Evolutionary conservation across 2,888 invertebrate genomes (phyloP), one percentile per base, ranked within the genome.

Genomic region (Reticulitermes lucifugus): DNA sequence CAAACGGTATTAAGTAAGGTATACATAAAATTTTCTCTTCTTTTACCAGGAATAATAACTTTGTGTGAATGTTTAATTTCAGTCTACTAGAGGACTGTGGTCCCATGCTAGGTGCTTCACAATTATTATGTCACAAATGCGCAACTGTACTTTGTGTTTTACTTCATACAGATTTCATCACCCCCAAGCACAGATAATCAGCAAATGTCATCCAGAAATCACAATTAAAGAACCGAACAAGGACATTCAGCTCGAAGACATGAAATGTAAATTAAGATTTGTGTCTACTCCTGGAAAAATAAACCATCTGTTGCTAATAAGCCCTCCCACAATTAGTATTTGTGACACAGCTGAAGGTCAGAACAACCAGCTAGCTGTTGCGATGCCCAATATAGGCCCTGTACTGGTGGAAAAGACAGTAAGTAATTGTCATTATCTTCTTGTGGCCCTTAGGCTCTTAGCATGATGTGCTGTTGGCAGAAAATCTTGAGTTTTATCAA

Each of bases 311-410:
- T 83, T 91, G 22, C 73, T 88, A 35, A 87, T 88, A 21, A 90
- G 88, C 85, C 90, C 90, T 29, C 90, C 90, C n/a, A 90, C 89
- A 88, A 88, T 91, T 46, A 90, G 89, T 86, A 86, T 91, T 59
- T 89, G 88, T 59, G 89, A 90, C 87, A 83, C 87, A 14, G 88
- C 87, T n/a, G 85, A 79, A 73, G 86, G 85, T 80, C 83, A 87
- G 43, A 88, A 88, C 87, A 87, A 85, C 70, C 89, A 86, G 83
- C 85, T 90, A 22, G 90, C 89, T 22, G 88, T 89, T 86, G 87
- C 88, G 14, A 60, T 88, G 55, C 87, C 90, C 46, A 89, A 91
- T 84, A 87, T 89, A 4, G 88, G 88, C 55, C 88, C 87, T 81
- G 87, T 91, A 35, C 89, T 90, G 22, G 41, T 18, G 35, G 41